Evolutionary conservation across 2,888 invertebrate species (phyloP).

Genomic region (Alsophila aescularia): DNA sequence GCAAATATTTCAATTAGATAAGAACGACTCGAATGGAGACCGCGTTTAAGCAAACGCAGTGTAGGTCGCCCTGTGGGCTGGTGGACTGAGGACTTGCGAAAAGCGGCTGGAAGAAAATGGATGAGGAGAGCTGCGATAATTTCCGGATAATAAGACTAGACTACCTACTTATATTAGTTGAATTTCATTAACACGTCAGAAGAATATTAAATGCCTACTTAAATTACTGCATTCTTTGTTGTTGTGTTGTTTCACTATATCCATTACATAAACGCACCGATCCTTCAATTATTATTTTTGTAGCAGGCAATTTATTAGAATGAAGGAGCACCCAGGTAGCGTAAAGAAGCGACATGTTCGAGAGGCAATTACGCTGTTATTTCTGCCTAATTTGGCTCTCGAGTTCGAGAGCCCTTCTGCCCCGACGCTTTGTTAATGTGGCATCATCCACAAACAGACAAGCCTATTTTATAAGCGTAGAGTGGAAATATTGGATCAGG

Average conservation of each 20-base stretch:
- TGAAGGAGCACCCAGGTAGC: constrained; percentile 28
- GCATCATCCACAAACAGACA: constrained; percentile 33
- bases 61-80: too few relatives aligned
- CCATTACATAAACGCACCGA: background rate
- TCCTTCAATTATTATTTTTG: background rate
- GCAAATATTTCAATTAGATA: too few relatives aligned
- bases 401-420: constrained; percentile 53
- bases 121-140: too few relatives aligned
- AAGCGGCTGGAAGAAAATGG: too few relatives aligned
- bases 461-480: constrained; percentile 19
- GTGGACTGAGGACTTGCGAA: too few relatives aligned
- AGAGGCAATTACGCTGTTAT: constrained; percentile 64
- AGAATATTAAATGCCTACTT: too few relatives aligned
- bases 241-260: background rate
- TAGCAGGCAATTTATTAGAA: background rate
- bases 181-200: too few relatives aligned
- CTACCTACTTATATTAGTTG: too few relatives aligned
- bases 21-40: too few relatives aligned
- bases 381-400: constrained; percentile 64
- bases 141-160: too few relatives aligned
- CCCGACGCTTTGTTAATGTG: constrained; percentile 57
- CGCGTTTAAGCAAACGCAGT: too few relatives aligned
- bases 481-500: background rate
- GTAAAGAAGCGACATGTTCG: constrained; percentile 14
- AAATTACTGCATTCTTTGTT: background rate